A percentile compares a stretch with the other conserved stretches of the same genome.
Conservation (phyloP, 2,797 vertebrate genomes). For the Sebastes vulpes region DNA sequence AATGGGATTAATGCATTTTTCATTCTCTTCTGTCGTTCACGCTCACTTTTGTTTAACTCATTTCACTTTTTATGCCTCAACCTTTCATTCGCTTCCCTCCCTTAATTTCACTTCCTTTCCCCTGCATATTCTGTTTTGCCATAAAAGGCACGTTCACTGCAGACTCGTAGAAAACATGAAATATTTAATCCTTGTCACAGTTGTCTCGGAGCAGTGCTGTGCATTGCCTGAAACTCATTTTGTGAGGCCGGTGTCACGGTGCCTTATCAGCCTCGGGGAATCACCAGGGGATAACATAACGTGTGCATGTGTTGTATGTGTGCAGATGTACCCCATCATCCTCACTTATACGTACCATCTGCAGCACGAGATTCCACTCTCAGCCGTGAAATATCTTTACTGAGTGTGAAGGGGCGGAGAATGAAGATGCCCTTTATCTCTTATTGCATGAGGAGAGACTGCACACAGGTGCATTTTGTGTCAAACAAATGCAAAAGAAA, state of each 20-base stretch:
- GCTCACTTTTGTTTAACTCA: not conserved
- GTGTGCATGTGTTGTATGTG: constrained; percentile 2
- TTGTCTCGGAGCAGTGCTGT: constrained; percentile 16
- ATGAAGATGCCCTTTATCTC: not conserved
- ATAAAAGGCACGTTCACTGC: constrained; percentile 4
- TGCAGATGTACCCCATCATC: constrained; percentile 4
- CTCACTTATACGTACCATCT: not conserved
- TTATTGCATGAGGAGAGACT: not conserved
- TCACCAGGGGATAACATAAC: constrained; percentile 37
- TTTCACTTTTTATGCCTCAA: not conserved
- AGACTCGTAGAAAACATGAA: constrained; percentile 18
- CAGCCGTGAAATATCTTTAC: constrained; percentile 19
- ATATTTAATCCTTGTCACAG: constrained; percentile 54
- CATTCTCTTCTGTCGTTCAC: not conserved
- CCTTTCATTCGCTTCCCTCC: not conserved
- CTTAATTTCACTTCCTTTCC: not conserved
- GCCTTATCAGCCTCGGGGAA: constrained; percentile 8
- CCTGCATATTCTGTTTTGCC: constrained; percentile 8
- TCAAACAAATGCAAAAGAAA: not conserved
- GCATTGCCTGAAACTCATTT: constrained; percentile 30
- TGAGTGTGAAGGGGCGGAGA: not conserved
- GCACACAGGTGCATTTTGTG: not conserved
- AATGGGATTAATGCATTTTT: not conserved
- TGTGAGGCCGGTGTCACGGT: constrained; percentile 5
- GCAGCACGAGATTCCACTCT: constrained; percentile 11